Evolutionary conservation across 2,113 vertebrate species (phyloP), one percentile per base, ranked within the genome.

Genomic region (Bambusicola thoracicus): DNA sequence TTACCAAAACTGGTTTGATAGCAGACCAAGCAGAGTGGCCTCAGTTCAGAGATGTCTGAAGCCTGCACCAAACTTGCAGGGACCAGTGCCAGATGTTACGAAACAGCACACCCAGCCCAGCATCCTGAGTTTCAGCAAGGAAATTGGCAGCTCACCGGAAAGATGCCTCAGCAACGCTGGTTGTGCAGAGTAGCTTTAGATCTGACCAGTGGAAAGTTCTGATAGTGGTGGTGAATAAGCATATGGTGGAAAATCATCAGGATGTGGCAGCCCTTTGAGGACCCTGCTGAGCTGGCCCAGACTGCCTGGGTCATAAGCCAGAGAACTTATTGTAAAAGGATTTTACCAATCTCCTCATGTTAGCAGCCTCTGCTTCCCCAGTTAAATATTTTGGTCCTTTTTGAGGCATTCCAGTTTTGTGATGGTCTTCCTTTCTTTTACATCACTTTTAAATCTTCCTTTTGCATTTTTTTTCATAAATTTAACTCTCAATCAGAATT

Each of bases 31-130:
- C 10, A 8, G 4, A 15, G 10, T 2, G 4, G 4, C n/a, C 14
- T 38, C 13, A 67, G 36, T 14, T 12, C 19, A 40, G 43, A 17
- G 9, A 17, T 8, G 3, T 5, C 27, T 13, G 18, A 29, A 80
- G 5, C 13, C 10, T n/a, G 20, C 1, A 0, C 13, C 2, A 1
- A 48, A 8, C 1, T 3, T 27, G 13, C 7, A 2, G 30, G 41
- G 30, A 68, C 21, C 3, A 11, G 8, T 58, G 30, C 22, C 81
- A 56, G 63, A 18, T 1, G 0, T 29, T 36, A 21, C 3, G 16
- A 66, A 49, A 36, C 2, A 3, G 4, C 2, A 72, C 62, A 61
- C 3, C 2, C 48, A 61, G 24, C 8, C 25, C 30, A 40, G n/a
- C 17, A 44, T 30, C 30, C 44, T 53, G 29, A 82, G 13, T 19